Conservation (phyloP, 2,113 vertebrate species). For the Lampris megalopsis region DNA sequence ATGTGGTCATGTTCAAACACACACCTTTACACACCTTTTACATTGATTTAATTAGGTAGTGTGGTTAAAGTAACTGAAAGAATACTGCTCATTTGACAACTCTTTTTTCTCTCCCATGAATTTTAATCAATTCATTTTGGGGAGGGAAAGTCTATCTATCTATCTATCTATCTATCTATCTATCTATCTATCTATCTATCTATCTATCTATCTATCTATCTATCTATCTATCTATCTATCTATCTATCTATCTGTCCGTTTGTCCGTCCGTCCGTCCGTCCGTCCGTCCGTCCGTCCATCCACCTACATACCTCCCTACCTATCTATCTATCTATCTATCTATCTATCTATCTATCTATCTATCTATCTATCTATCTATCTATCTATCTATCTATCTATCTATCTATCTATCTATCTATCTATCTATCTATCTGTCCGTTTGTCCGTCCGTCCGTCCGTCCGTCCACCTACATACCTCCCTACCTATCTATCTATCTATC, state of each 20-base stretch:
- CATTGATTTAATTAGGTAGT: slow-evolving; percentile 55
- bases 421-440: too few species aligned
- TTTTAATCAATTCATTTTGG: too few species aligned
- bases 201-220: not conserved
- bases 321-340: too few species aligned
- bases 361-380: not conserved
- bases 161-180: not conserved
- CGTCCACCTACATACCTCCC: too few species aligned
- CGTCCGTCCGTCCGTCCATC: too few species aligned
- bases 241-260: not conserved
- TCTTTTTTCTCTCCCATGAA: slow-evolving; percentile 29
- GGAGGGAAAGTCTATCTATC: not conserved
- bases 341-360: too few species aligned
- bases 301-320: too few species aligned
- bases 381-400: too few species aligned
- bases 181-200: not conserved
- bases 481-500: too few species aligned
- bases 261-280: too few species aligned
- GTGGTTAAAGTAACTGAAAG: slow-evolving; percentile 20
- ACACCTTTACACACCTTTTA: slow-evolving; percentile 32
- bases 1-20: slow-evolving; percentile 27
- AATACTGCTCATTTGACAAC: slow-evolving; percentile 59
- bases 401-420: too few species aligned
- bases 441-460: too few species aligned
- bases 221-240: not conserved